Base-by-base conservation (phyloP, 2,113 vertebrate genomes). In the Noctilio leporinus region DNA sequence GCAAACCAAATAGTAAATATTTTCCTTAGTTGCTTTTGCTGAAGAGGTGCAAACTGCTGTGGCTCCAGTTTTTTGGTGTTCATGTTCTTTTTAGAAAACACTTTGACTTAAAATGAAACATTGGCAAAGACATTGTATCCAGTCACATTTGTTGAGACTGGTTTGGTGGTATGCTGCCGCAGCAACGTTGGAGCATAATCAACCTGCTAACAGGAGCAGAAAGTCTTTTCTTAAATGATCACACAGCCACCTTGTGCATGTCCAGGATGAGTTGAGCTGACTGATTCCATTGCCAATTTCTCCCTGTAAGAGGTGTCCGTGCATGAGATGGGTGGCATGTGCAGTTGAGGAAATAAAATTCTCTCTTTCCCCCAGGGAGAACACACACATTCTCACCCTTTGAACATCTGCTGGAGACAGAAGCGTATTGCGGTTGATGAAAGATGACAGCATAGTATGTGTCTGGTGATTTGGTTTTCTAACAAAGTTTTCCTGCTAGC, bases 301-400 rank as follows among this genome's bases (percentile, higher is more conserved):
- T 97, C 98, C 89, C 64, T 72, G 59, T 49, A 97, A 97, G 97
- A 98, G 96, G 88, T 95, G 96, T 97, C 84, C 72, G 82, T 93
- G 98, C 97, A 93, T 97, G 96, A 96, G 97, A 96, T 93, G 91
- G 87, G 95, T 97, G 97, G 97, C 95, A 90, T 97, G 92, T 97
- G 89, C 97, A 98, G 98, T 98, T 98, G 97, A 96, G 80, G 97
- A 98, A 98, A 96, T 96, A 95, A 97, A 98, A 97, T 92, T 67
- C 92, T 47, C 4, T 20, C 69, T 95, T 96, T 96, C 83, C 94
- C 87, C 20, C 92, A 76, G 64, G 95, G 43, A 87, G 73, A 76
- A 80, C 45, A 73, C 38, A 45, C 2, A 84, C 7, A 3, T 7
- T 24, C 0, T 7, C 0, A 0, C 20, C 47, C 43, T 93, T 97